Evolutionary conservation across 2,113 vertebrate species (phyloP), one percentile per base, ranked within the genome.

Genomic region (Phocoena phocoena): DNA sequence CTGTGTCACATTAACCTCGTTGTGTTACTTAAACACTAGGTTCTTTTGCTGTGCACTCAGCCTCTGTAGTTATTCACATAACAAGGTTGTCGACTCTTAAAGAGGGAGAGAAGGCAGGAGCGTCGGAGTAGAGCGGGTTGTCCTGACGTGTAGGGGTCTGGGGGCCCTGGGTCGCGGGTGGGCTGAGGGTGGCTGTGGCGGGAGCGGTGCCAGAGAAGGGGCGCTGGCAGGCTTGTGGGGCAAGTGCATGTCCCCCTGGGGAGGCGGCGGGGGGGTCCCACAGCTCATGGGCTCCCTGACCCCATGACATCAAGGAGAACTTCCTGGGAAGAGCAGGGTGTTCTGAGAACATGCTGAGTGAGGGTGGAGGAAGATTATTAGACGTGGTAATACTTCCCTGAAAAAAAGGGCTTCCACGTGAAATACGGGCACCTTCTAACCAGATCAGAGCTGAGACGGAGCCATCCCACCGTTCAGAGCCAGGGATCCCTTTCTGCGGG

Each of bases 211-310:
- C 15, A 58, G 73, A 13, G 26, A 31, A 13, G 13, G 55, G 6
- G 17, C 4, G 3, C 0, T 17, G 8, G 60, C 20, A 55, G 28
- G 18, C 8, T 6, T 20, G 2, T 3, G 5, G 8, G 17, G 41
- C 41, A 20, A 8, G 44, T 21, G 1, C 9, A 6, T 71, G 21
- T 44, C n/a, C 21, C 65, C 58, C 2, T 53, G 18, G 55, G 15
- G 79, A 3, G 11, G 8, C 10, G 44, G 44, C 36, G 11, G 25
- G 5, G 71, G 18, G 44, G 9, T n/a, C 14, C 5, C 25, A 3
- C 12, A 15, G 18, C 31, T 31, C 36, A 3, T 18, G 26, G 63
- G 65, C 58, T 38, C 41, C 60, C 67, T n/a, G 1, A 2, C 50
- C 33, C 26, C 8, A 0, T 4, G 4, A 44, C 60, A 9, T 85